Evolutionary conservation across 1,140 invertebrate genomes (phyloP).

Genomic region (Lasaia peninsularis): DNA sequence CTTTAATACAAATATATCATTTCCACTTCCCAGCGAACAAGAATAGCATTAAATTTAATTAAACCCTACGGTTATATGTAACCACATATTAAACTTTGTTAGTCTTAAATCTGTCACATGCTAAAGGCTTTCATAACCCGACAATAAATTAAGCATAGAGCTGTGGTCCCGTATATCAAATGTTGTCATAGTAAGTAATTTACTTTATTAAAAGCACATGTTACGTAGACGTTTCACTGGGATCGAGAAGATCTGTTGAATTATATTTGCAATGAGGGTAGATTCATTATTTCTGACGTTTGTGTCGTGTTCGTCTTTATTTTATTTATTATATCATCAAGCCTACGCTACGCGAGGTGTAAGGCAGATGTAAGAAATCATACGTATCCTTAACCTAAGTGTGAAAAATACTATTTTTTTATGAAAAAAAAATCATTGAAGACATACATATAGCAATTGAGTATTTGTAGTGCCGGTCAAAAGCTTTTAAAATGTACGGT

Average conservation of each 20-base stretch:
- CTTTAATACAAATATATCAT: not conserved
- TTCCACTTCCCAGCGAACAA: not conserved
- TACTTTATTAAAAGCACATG: slow-evolving; percentile 10
- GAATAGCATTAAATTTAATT: not conserved
- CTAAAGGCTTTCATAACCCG: slow-evolving; percentile 6
- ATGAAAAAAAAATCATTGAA: no score
- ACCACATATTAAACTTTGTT: slow-evolving; percentile 7
- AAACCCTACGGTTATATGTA: not conserved
- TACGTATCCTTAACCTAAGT: no score
- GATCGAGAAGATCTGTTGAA: not conserved
- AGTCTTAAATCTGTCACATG: slow-evolving; percentile 7
- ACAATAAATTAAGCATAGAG: slow-evolving; percentile 10
- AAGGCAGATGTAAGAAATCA: no score
- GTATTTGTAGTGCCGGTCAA: no score
- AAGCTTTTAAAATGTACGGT: no score
- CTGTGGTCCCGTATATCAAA: slow-evolving; percentile 6
- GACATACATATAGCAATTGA: no score
- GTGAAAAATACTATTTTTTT: no score
- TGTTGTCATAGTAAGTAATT: slow-evolving; percentile 8
- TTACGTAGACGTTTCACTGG: not conserved
- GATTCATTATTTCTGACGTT: not conserved
- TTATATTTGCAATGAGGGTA: not conserved
- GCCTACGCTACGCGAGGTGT: no score
- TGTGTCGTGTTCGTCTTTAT: no score
- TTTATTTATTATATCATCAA: no score